These are phyloP conservation scores for Girardinus metallicus DNA, from an alignment of 2,797 vertebrate genomes.

Conservation along the genomic window DNA sequence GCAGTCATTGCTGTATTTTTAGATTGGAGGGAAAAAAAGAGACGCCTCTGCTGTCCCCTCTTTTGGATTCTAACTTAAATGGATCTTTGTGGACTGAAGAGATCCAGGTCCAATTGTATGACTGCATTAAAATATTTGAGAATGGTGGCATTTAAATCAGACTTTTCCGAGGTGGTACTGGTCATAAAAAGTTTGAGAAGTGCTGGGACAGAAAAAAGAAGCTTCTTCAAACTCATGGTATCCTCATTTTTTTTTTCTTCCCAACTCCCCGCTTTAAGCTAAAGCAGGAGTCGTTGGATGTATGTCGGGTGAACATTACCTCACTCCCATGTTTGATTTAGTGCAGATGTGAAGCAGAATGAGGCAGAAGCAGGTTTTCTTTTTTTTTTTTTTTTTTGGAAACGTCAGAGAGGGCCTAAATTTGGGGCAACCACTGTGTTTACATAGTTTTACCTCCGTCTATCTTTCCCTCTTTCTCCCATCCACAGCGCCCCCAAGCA, in stretches of 20 bases:
- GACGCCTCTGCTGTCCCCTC: background rate
- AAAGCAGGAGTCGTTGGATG: slow-evolving; percentile 89
- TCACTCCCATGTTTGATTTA: slow-evolving; percentile 88
- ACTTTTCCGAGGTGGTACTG: background rate
- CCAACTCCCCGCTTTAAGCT: slow-evolving; percentile 67
- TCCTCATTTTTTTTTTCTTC: slow-evolving; percentile 75
- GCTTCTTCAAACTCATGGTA: slow-evolving; percentile 80
- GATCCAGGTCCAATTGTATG: background rate
- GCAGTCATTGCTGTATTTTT: background rate
- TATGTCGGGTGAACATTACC: slow-evolving; percentile 82
- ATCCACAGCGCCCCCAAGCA: slow-evolving; percentile 45
- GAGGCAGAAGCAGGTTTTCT: slow-evolving; percentile 72
- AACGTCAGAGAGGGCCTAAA: slow-evolving; percentile 68
- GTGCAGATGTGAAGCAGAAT: slow-evolving; percentile 87
- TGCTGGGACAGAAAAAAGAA: slow-evolving; percentile 62
- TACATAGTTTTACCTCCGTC: slow-evolving; percentile 82
- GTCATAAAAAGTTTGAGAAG: background rate
- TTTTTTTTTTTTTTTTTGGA: slow-evolving; percentile 60
- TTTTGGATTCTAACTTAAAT: background rate
- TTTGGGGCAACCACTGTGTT: slow-evolving; percentile 84
- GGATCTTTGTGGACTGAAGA: background rate
- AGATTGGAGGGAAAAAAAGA: background rate
- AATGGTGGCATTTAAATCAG: background rate
- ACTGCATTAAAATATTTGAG: background rate
- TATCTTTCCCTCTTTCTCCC: slow-evolving; percentile 56